Conservation (phyloP, 2,113 vertebrate species). For the Anolis carolinensis region DNA sequence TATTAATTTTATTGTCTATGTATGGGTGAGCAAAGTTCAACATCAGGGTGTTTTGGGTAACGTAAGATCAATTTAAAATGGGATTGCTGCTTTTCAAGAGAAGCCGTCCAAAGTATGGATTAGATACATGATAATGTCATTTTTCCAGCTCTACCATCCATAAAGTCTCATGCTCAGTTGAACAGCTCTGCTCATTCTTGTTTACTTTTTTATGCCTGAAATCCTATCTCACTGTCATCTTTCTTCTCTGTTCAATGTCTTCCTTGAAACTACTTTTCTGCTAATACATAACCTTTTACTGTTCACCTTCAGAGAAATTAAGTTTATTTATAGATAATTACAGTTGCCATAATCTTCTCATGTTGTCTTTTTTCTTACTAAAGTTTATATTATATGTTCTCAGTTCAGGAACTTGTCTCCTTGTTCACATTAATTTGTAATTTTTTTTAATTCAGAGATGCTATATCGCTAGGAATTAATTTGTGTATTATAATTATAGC, state of each 20-base stretch:
- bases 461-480: not conserved
- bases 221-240: not conserved
- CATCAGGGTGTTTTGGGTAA: not conserved
- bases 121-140: not conserved
- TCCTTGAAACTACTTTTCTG: not conserved
- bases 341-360: not conserved
- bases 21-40: not conserved
- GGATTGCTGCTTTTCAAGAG: not conserved
- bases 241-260: not conserved
- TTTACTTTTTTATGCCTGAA: not conserved
- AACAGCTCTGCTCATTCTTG: not conserved
- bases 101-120: not conserved
- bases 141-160: not conserved
- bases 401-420: not conserved
- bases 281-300: not conserved
- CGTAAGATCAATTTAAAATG: not conserved
- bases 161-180: not conserved
- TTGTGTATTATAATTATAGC: not conserved
- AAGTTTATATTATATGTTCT: not conserved
- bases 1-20: not conserved
- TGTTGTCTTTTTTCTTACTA: not conserved
- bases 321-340: not conserved
- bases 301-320: not conserved
- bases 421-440: not conserved
- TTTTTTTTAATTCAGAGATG: not conserved